Evolutionary conservation across 2,797 vertebrate genomes (phyloP), one percentile per base, ranked within the genome.

Genomic region (Lepilemur septentrionalis): DNA sequence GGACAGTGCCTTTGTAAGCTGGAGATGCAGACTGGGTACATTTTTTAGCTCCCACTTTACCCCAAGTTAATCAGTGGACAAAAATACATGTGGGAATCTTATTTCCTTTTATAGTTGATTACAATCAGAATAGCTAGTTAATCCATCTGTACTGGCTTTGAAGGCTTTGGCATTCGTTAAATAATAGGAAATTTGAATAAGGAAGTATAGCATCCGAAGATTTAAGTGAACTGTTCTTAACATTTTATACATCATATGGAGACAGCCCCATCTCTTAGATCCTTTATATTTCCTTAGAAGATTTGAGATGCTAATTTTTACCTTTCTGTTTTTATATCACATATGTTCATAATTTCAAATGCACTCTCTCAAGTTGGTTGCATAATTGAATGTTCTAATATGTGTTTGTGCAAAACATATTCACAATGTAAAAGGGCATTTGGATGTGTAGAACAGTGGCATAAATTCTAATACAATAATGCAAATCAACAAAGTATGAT

Each of bases 241-340:
- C 46, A 87, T 90, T 88, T 78, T 88, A 75, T 85, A 55, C 72
- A 55, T 32, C 38, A 79, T 32, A 55, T 1, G 91, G 43, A 92
- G 20, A 73, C 28, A 93, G 52, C 18, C 50, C 48, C 48, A 63
- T 84, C 43, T 89, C 79, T 95, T 61, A 89, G 87, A 84, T 84
- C 48, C 35, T 90, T 97, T 85, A 46, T 76, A 22, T 90, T 95
- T 80, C 65, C 81, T 84, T 91, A 83, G 78, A 86, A 38, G 38
- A 92, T 94, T 90, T 78, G 55, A 93, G 79, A 96, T 94, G 90
- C 48, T 97, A 97, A 96, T 95, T 97, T 97, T 96, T 93, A 96
- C 90, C 96, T 97, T 96, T 97, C 86, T 95, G 80, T 84, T 97
- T 97, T 96, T 96, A 95, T 87, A 94, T 95, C 79, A 92, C 4